Evolutionary conservation across 37 sponge, comb jelly and placozoan genomes (phyloP), one percentile per base, ranked within the genome.

Genomic region (Crambe crambe): DNA sequence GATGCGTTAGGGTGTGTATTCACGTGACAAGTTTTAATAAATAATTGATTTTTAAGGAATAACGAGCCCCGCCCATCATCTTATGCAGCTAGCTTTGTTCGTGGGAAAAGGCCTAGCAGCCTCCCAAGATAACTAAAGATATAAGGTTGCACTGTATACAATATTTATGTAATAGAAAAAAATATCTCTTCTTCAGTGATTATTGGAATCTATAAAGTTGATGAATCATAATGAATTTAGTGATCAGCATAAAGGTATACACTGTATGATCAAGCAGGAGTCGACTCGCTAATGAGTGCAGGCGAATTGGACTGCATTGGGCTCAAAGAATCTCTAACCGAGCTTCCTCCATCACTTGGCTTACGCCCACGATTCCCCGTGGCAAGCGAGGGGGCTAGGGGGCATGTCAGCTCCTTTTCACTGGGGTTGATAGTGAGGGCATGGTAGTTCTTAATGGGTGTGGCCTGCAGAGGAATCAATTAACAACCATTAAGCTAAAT

Each of bases 401-500:
- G 83, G 37, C 61, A 36, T 9, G 83, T 82, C 17, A 51, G 67
- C 23, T 51, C 74, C 40, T 74, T 82, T 6, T 34, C 40, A 31
- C 83, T 82, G 39, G 66, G 83, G n/a, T 25, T 31, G 37, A 74
- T 22, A 27, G 47, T 74, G 66, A 82, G 42, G 54, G 22, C 42
- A 1, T 17, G 37, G 30, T 74, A 82, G 26, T 63, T 65, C 0
- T 37, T 64, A 51, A 82, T 64, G 37, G 74, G 83, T 22, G 27
- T 73, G 29, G 83, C 83, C 83, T 82, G 42, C 34, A 54, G 51
- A 8, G 64, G 6, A 29, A n/a, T n/a, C n/a, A n/a, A n/a, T n/a
- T n/a, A n/a, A n/a, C n/a, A n/a, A n/a, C n/a, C n/a, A n/a, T n/a
- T n/a, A n/a, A n/a, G n/a, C n/a, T n/a, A n/a, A n/a, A n/a, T n/a